A percentile compares a stretch with the other conserved stretches of the same genome.
Conservation (phyloP, 2,888 invertebrate genomes). For the Phyllotreta cruciferae region DNA sequence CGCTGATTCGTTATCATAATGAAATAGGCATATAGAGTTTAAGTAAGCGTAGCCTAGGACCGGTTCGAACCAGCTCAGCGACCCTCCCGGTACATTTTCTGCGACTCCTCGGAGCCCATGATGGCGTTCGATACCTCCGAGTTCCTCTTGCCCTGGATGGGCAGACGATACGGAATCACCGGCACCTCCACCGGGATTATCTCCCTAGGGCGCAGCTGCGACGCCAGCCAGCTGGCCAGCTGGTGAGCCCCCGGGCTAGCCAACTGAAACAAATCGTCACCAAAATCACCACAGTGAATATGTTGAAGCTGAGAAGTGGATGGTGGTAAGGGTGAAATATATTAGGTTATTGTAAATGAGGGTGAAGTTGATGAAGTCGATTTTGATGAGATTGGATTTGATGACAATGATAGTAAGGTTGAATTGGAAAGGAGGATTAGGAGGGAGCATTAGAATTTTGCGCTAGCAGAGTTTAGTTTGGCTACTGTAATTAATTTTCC, state of each 20-base stretch:
- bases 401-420: too few species aligned
- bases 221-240: constrained; percentile 54
- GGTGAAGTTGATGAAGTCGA: too few species aligned
- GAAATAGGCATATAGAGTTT: too few species aligned
- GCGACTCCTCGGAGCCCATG: constrained; percentile 53
- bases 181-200: constrained; percentile 49
- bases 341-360: too few species aligned
- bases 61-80: constrained; percentile 27
- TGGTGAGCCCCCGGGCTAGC: constrained; percentile 55
- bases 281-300: background rate
- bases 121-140: constrained; percentile 56
- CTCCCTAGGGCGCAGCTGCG: constrained; percentile 52
- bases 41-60: background rate
- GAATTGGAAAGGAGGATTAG: too few species aligned
- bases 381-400: too few species aligned
- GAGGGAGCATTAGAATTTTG: too few species aligned
- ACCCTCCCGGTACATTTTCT: constrained; percentile 54
- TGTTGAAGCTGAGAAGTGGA: background rate
- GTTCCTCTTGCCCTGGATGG: constrained; percentile 52
- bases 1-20: too few species aligned
- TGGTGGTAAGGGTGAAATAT: too few species aligned
- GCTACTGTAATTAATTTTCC: too few species aligned
- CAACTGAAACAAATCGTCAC: constrained; percentile 36
- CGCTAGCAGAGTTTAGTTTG: too few species aligned
- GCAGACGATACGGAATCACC: constrained; percentile 49